phyloP scores from a whole-genome alignment of 2,888 invertebrate genomes.

The Bombylius major region DNA sequence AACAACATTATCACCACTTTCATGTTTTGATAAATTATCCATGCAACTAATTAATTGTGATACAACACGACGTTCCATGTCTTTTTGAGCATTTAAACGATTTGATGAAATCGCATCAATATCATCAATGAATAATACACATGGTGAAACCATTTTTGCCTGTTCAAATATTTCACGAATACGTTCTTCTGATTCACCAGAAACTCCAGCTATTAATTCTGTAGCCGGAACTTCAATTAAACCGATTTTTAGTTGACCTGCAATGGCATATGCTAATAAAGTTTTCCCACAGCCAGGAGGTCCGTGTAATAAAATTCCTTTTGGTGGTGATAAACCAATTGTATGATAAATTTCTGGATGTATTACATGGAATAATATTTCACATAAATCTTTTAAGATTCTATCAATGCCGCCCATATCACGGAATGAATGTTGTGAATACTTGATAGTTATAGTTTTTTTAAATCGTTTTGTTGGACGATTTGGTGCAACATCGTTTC shows the following conservation, averaged over 20 bases:
- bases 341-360: slow-evolving; percentile 80
- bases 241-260: slow-evolving; percentile 74
- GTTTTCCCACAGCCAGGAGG: slow-evolving; percentile 94
- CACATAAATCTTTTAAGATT: slow-evolving; percentile 56
- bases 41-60: slow-evolving; percentile 81
- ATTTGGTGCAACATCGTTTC: not conserved
- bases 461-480: slow-evolving; percentile 6
- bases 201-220: slow-evolving; percentile 85
- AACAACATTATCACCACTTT: slow-evolving; percentile 39
- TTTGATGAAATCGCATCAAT: slow-evolving; percentile 93
- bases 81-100: slow-evolving; percentile 77
- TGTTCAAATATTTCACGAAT: slow-evolving; percentile 84
- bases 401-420: slow-evolving; percentile 74
- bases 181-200: slow-evolving; percentile 90
- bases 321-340: slow-evolving; percentile 74
- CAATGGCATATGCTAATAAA: slow-evolving; percentile 66
- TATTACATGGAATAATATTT: slow-evolving; percentile 70
- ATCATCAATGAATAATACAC: slow-evolving; percentile 89
- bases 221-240: slow-evolving; percentile 81
- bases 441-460: slow-evolving; percentile 5
- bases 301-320: slow-evolving; percentile 87
- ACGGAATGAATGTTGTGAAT: slow-evolving; percentile 15
- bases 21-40: slow-evolving; percentile 47
- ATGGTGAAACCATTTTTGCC: slow-evolving; percentile 67
- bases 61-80: slow-evolving; percentile 93